These are phyloP conservation scores for Nycteola revayana DNA, from an alignment of 2,888 invertebrate genomes.

Conservation along the genomic window DNA sequence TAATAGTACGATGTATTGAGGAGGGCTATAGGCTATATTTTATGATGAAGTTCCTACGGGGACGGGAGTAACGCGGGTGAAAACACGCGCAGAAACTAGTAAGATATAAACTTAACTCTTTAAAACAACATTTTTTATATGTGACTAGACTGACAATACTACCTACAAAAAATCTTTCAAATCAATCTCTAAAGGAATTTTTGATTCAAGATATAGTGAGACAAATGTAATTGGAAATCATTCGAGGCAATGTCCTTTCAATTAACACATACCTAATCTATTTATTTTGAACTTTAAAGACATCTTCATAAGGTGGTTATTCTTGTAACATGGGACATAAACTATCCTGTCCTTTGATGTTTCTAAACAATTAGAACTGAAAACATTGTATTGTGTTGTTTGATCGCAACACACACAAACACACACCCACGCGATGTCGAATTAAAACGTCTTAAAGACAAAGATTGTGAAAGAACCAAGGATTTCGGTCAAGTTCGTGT, in stretches of 20 bases:
- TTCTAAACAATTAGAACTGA: constrained; percentile 31
- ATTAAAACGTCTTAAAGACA: constrained; percentile 14
- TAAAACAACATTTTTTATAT: no score
- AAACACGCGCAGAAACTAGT: no score
- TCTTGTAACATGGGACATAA: constrained; percentile 3
- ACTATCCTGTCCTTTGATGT: constrained; percentile 34
- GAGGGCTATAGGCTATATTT: no score
- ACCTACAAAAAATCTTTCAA: not conserved
- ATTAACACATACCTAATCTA: no score
- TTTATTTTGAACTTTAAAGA: no score
- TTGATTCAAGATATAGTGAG: constrained; percentile 27
- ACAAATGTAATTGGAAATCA: constrained; percentile 42
- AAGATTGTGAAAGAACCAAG: not conserved
- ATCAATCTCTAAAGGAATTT: constrained; percentile 36
- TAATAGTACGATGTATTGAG: no score
- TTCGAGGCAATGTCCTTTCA: no score
- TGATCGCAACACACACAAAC: constrained; percentile 7
- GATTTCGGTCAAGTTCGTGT: not conserved
- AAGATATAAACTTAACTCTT: no score
- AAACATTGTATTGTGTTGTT: constrained; percentile 23
- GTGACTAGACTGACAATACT: no score
- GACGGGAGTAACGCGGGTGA: no score
- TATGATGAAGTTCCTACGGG: no score
- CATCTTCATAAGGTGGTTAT: constrained; percentile 12
- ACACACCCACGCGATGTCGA: constrained; percentile 11